These are phyloP conservation scores for Cataglyphis cursor DNA, from an alignment of 2,888 invertebrate species.

Conservation along the genomic window DNA sequence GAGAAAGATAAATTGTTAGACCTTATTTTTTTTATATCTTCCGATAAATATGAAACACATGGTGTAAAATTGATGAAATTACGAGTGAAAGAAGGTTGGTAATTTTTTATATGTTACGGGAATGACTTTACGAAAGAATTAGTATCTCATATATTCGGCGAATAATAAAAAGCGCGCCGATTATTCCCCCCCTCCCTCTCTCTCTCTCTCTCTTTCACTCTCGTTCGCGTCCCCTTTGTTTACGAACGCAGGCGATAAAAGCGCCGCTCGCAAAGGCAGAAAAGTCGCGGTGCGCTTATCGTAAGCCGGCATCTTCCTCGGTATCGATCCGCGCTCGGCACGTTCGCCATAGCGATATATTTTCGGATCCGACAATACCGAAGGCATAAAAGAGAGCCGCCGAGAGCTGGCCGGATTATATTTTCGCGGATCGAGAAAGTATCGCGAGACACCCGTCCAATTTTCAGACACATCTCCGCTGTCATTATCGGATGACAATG, in stretches of 20 bases:
- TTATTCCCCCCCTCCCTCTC: not conserved
- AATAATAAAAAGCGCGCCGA: conserved; percentile 20
- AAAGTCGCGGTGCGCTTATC: conserved; percentile 75
- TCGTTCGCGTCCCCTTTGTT: conserved; percentile 33
- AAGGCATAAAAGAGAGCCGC: conserved; percentile 59
- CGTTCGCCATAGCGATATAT: conserved; percentile 71
- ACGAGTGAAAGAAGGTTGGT: not conserved
- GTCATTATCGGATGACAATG: conserved; percentile 69
- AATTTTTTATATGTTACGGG: not conserved
- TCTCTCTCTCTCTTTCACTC: too few relatives aligned
- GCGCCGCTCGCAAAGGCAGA: conserved; percentile 56
- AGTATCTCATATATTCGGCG: conserved; percentile 9
- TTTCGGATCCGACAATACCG: conserved; percentile 75
- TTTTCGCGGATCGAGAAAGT: conserved; percentile 72
- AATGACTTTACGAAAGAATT: not conserved
- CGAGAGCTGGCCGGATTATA: conserved; percentile 38
- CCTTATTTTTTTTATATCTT: not conserved
- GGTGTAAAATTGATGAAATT: not conserved
- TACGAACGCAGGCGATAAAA: conserved; percentile 47
- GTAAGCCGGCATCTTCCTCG: conserved; percentile 77
- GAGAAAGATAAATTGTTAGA: not conserved
- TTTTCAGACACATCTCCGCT: conserved; percentile 68
- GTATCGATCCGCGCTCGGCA: conserved; percentile 76
- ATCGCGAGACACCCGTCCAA: conserved; percentile 63
- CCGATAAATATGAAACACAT: not conserved